These are phyloP conservation scores for Drosophila anomelani DNA, from an alignment of 2,888 invertebrate species.

Conservation along the genomic window DNA sequence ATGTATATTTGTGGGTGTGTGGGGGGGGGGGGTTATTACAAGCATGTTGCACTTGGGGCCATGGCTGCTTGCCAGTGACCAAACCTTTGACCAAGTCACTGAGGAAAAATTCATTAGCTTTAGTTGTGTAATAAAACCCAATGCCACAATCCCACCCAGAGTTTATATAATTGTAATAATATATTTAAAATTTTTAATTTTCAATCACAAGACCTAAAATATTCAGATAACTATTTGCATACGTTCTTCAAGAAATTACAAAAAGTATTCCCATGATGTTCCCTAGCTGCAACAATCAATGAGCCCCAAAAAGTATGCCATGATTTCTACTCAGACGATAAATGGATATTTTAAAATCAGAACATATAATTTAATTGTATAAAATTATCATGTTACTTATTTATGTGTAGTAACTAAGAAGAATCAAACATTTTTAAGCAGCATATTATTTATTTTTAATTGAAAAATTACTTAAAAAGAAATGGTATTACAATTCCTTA, in stretches of 20 bases:
- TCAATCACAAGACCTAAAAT: not conserved
- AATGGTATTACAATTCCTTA: too few species aligned
- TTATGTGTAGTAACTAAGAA: too few species aligned
- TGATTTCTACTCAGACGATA: not conserved
- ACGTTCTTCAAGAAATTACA: not conserved
- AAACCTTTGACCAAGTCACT: conserved; percentile 30
- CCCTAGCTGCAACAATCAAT: not conserved
- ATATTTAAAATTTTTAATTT: not conserved
- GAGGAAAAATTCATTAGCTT: not conserved
- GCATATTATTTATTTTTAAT: too few species aligned
- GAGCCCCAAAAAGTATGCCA: not conserved
- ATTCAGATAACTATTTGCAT: not conserved
- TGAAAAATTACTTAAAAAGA: too few species aligned
- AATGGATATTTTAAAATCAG: too few species aligned
- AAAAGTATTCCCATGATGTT: not conserved
- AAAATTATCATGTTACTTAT: not conserved
- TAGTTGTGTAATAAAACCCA: too few species aligned
- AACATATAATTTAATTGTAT: not conserved
- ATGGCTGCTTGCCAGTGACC: conserved; percentile 44
- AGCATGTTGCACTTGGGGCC: conserved; percentile 64
- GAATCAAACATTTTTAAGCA: too few species aligned
- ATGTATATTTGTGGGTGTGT: not conserved
- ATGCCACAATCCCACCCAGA: too few species aligned
- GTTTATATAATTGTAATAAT: not conserved
- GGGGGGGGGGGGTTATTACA: conserved; percentile 61